Conservation (phyloP, 2,113 vertebrate species). For the Bettongia penicillata region DNA sequence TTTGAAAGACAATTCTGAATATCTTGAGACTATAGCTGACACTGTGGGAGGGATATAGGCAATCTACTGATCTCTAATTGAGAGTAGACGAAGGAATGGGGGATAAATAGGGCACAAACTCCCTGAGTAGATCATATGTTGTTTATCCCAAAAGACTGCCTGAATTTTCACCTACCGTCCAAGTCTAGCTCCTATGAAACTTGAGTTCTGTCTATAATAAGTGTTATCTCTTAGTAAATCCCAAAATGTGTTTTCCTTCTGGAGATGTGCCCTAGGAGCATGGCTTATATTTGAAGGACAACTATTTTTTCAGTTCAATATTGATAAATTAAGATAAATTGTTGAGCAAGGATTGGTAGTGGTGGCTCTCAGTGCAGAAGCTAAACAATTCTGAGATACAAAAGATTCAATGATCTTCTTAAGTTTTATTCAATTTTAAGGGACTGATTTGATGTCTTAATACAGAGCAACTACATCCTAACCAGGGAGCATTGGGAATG, state of each 20-base stretch:
- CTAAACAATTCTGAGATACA: not conserved
- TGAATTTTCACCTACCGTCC: not conserved
- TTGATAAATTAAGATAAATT: not conserved
- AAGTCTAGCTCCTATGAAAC: not conserved
- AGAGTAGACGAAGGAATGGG: not conserved
- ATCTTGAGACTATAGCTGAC: not conserved
- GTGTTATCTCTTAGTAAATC: not conserved
- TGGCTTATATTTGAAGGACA: no score
- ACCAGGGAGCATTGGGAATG: not conserved
- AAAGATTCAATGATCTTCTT: not conserved
- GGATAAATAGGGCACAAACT: not conserved
- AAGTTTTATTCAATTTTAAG: not conserved
- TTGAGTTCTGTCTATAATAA: not conserved
- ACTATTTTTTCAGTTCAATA: not conserved
- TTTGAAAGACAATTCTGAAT: no score
- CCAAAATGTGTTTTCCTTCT: not conserved
- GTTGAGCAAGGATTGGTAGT: not conserved
- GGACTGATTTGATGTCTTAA: not conserved
- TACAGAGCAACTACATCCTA: not conserved
- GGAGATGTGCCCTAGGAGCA: no score
- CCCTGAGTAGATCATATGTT: not conserved
- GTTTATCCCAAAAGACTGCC: not conserved
- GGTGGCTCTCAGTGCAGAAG: not conserved
- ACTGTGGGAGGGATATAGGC: not conserved
- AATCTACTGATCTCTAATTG: not conserved